These are phyloP conservation scores for Sinhomidia bicolor DNA, from an alignment of 2,888 invertebrate species.

Conservation along the genomic window DNA sequence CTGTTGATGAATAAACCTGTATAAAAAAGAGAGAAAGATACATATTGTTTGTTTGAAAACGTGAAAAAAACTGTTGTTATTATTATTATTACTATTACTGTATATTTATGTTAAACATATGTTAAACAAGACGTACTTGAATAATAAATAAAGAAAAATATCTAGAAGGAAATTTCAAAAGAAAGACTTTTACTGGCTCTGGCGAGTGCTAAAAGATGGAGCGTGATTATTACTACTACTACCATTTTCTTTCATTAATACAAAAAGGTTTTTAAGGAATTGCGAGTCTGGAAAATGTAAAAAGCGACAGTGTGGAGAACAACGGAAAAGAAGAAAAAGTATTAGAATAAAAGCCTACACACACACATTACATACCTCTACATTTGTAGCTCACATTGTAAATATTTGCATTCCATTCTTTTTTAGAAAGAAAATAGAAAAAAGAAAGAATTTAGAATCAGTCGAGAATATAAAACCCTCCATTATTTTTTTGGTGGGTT, in stretches of 20 bases:
- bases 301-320: neutral
- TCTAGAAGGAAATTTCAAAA: neutral
- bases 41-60: neutral
- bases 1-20: neutral
- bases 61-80: neutral
- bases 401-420: neutral
- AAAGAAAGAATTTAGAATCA: no score
- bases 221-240: neutral
- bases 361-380: neutral
- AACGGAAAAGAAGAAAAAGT: neutral
- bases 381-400: neutral
- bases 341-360: neutral
- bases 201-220: neutral
- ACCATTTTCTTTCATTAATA: neutral
- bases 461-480: no score
- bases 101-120: neutral
- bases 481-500: no score
- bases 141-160: neutral
- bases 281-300: neutral
- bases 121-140: neutral
- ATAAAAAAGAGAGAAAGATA: conserved; percentile 5
- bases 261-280: neutral
- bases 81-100: no score
- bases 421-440: no score
- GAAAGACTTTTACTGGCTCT: neutral